Conservation (phyloP, 92 coral and sea anemone species). For the Scolanthus callimorphus region DNA sequence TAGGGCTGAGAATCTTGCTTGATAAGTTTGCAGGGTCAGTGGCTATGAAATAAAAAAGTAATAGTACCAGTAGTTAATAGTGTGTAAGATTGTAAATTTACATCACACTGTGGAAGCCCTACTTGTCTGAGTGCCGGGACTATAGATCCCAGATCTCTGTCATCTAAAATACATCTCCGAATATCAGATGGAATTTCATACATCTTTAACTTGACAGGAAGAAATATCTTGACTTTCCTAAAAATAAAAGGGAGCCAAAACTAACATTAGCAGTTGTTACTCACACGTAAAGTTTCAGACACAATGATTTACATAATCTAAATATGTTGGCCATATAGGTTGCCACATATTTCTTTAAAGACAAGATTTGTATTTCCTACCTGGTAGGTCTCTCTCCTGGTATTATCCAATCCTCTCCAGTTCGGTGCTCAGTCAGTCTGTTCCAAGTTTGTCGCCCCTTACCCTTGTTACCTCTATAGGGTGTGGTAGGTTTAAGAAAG, state of each 20-base stretch:
- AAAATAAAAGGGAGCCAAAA: background rate
- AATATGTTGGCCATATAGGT: no score
- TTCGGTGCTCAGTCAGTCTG: constrained; percentile 33
- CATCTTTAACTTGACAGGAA: constrained; percentile 76
- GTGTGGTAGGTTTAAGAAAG: constrained; percentile 58
- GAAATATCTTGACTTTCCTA: constrained; percentile 69
- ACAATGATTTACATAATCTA: no score
- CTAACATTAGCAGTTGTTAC: no score
- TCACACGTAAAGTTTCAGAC: no score
- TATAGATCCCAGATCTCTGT: constrained; percentile 53
- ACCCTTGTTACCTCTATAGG: constrained; percentile 52
- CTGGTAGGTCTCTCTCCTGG: constrained; percentile 94
- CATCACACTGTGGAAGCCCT: no score
- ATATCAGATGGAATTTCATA: constrained; percentile 84
- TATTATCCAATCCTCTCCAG: constrained; percentile 68
- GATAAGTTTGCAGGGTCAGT: constrained; percentile 60
- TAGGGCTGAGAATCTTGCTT: constrained; percentile 69
- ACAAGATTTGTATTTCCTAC: no score
- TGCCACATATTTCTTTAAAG: no score
- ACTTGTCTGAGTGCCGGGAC: constrained; percentile 85
- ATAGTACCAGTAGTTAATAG: background rate
- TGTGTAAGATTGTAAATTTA: no score
- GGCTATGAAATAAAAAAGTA: constrained; percentile 39
- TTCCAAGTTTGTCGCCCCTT: constrained; percentile 45
- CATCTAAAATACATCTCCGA: constrained; percentile 67